Percentiles rank a stretch among this genome's conserved stretches.
Evolutionary conservation across 2,888 invertebrate genomes (phyloP).

Genomic region (Cataglyphis altisquamis): DNA sequence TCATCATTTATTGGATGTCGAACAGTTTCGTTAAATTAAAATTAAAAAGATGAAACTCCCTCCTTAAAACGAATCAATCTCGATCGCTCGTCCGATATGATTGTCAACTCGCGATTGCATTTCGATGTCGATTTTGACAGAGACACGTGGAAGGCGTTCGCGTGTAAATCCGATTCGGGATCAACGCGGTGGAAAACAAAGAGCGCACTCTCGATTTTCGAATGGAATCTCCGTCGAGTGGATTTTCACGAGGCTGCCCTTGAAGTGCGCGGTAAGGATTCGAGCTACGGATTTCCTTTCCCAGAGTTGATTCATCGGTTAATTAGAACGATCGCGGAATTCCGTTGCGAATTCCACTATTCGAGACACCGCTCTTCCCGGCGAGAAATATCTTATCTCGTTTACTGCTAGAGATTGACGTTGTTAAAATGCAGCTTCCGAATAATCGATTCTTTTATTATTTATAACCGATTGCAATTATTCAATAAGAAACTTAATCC

Average conservation of each 20-base stretch:
- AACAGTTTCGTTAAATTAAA: not conserved
- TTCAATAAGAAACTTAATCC: not conserved
- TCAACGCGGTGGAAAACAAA: constrained; percentile 30
- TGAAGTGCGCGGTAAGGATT: constrained; percentile 39
- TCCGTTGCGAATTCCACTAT: constrained; percentile 49
- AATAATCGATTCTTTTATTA: constrained; percentile 63
- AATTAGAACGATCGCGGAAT: constrained; percentile 73
- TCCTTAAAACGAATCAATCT: constrained; percentile 9
- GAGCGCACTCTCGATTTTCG: not conserved
- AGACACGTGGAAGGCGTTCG: not conserved
- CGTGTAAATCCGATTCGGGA: constrained; percentile 25
- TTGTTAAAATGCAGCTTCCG: constrained; percentile 5
- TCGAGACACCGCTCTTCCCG: not conserved
- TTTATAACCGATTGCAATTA: constrained; percentile 49
- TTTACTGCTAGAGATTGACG: constrained; percentile 13
- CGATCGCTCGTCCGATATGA: constrained; percentile 19
- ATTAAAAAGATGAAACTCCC: not conserved
- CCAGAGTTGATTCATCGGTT: constrained; percentile 74
- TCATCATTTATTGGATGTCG: constrained; percentile 7
- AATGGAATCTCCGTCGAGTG: not conserved
- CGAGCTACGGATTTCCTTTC: constrained; percentile 52
- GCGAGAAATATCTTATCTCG: constrained; percentile 48
- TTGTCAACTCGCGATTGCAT: constrained; percentile 22
- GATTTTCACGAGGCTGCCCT: not conserved
- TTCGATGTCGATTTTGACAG: constrained; percentile 5